These are phyloP conservation scores for Nephila pilipes DNA, from an alignment of 1,140 invertebrate species.

Conservation along the genomic window DNA sequence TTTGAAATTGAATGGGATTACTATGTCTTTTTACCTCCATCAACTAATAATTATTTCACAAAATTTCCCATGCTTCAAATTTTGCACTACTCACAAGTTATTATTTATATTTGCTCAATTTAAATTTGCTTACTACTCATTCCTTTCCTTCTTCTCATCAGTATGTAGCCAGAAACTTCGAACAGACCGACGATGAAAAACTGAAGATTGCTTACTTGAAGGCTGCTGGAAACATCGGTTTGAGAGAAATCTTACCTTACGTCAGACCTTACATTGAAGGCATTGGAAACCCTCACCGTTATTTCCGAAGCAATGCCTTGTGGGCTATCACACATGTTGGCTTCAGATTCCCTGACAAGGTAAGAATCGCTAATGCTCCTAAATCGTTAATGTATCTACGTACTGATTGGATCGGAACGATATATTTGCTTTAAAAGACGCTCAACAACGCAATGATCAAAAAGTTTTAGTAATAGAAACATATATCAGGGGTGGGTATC, in stretches of 20 bases:
- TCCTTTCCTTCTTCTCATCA: not conserved
- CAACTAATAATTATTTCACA: too few species aligned
- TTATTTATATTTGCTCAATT: not conserved
- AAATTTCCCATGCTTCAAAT: too few species aligned
- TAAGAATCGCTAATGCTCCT: too few species aligned
- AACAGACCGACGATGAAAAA: conserved; percentile 51
- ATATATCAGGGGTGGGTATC: too few species aligned
- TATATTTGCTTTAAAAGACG: too few species aligned
- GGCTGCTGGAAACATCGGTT: conserved; percentile 62
- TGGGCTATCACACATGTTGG: conserved; percentile 58
- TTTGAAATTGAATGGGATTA: too few species aligned
- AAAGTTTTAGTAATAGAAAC: too few species aligned
- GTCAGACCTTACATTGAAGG: conserved; percentile 64
- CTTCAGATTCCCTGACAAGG: conserved; percentile 65
- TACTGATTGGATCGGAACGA: too few species aligned
- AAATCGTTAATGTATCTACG: too few species aligned
- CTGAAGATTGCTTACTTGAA: conserved; percentile 51
- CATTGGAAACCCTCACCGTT: not conserved
- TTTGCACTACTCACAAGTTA: not conserved
- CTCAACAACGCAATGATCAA: too few species aligned
- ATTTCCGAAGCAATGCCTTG: conserved; percentile 52
- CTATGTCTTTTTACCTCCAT: too few species aligned
- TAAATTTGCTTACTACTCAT: too few species aligned
- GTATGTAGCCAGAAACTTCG: conserved; percentile 56
- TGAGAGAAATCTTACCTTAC: conserved; percentile 61